Percentiles rank a stretch among this genome's conserved stretches.
Evolutionary conservation across 2,888 invertebrate genomes (phyloP).

Genomic region (Altica lythri): DNA sequence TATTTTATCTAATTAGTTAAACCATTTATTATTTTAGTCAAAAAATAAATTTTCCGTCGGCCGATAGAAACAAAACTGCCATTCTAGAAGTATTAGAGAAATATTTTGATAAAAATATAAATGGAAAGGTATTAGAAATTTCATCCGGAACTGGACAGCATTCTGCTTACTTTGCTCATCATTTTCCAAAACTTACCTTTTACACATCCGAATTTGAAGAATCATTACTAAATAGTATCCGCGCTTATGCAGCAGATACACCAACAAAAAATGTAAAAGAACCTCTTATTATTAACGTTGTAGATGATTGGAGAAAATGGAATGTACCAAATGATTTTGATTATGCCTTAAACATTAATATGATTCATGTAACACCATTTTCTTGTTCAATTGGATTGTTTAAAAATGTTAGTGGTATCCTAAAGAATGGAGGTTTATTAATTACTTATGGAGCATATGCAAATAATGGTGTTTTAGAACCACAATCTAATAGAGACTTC

Average conservation of each 20-base stretch:
- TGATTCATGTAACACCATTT: conserved; percentile 83
- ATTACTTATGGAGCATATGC: conserved; percentile 90
- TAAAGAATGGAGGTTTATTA: conserved; percentile 73
- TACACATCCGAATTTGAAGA: no score
- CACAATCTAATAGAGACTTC: no score
- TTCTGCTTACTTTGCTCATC: conserved; percentile 73
- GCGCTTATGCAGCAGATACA: conserved; percentile 62
- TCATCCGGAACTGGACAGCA: conserved; percentile 87
- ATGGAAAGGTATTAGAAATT: conserved; percentile 68
- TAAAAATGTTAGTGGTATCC: conserved; percentile 66
- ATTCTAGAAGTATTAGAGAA: conserved; percentile 70
- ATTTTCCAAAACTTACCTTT: conserved; percentile 74
- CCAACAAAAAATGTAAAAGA: conserved; percentile 68
- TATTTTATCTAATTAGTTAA: no score
- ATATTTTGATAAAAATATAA: conserved; percentile 60
- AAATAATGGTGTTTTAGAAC: no score
- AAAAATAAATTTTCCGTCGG: conserved; percentile 70
- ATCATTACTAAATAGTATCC: no score
- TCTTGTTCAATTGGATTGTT: conserved; percentile 77
- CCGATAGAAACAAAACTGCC: conserved; percentile 78
- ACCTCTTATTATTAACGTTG: no score
- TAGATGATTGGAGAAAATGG: conserved; percentile 57
- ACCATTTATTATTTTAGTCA: no score
- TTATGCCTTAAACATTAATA: no score
- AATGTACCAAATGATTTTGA: no score